Conservation (phyloP, 53 echinoderm and acorn worm genomes). For the Patiria pectinifera region DNA sequence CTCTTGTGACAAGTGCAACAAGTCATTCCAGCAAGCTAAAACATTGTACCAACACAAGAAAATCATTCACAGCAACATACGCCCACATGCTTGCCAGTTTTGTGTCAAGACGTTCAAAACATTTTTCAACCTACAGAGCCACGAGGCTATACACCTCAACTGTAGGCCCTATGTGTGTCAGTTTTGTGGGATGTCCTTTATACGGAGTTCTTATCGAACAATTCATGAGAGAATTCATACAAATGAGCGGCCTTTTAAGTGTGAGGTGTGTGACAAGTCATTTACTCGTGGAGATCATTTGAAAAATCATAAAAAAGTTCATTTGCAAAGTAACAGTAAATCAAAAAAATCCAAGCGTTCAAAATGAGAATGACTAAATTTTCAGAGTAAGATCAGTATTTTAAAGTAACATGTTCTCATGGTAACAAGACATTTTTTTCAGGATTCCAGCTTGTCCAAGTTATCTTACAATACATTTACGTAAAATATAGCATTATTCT, state of each 20-base stretch:
- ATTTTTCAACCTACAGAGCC: slow-evolving; percentile 14
- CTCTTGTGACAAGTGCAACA: slow-evolving; percentile 61
- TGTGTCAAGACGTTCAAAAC: slow-evolving; percentile 43
- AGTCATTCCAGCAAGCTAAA: slow-evolving; percentile 36
- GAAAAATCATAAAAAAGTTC: slow-evolving; percentile 26
- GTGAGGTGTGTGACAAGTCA: slow-evolving; percentile 38
- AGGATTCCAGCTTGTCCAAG: no score
- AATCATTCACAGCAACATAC: slow-evolving; percentile 3
- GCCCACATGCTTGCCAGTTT: slow-evolving; percentile 26
- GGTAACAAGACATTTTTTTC: no score
- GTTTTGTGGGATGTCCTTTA: slow-evolving; percentile 48
- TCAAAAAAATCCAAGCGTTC: not conserved
- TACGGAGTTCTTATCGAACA: slow-evolving; percentile 44
- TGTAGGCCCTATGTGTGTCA: slow-evolving; percentile 41
- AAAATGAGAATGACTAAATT: not conserved
- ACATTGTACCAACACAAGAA: slow-evolving; percentile 43
- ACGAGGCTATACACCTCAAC: slow-evolving; percentile 48
- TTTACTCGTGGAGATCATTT: slow-evolving; percentile 45
- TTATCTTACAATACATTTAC: no score
- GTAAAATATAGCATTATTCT: no score
- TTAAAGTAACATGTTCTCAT: not conserved
- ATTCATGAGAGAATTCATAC: slow-evolving; percentile 52
- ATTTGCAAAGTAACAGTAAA: not conserved
- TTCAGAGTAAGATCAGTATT: not conserved
- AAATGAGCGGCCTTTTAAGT: slow-evolving; percentile 42